Evolutionary conservation across 2,888 invertebrate genomes (phyloP).

Genomic region (Nymphalis urticae): DNA sequence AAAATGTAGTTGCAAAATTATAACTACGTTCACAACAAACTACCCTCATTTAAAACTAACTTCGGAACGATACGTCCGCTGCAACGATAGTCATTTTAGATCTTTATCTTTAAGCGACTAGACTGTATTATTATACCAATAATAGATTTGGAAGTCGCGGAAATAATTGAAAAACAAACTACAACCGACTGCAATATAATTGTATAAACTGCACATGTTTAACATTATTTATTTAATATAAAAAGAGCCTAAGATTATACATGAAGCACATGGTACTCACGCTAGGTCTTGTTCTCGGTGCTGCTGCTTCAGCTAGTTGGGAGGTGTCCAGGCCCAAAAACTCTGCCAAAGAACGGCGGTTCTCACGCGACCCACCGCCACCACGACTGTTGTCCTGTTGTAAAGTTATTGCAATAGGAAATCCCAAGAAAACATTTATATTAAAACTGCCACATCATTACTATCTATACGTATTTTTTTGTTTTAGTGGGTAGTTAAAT

Average conservation of each 20-base stretch:
- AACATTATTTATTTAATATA: background rate
- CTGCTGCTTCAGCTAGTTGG: slow-evolving; percentile 49
- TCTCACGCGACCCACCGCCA: slow-evolving; percentile 61
- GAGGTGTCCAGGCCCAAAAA: slow-evolving; percentile 57
- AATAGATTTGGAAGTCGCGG: slow-evolving; percentile 20
- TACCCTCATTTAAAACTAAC: slow-evolving; percentile 16
- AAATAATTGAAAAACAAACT: slow-evolving; percentile 7
- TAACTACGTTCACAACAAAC: background rate
- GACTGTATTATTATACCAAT: slow-evolving; percentile 30
- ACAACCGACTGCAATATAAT: background rate
- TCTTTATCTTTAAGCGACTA: slow-evolving; percentile 28
- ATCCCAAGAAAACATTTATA: background rate
- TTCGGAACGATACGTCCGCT: slow-evolving; percentile 24
- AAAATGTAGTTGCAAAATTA: slow-evolving; percentile 1
- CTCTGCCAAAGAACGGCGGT: slow-evolving; percentile 63
- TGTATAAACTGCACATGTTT: background rate
- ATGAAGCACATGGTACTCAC: slow-evolving; percentile 51
- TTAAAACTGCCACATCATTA: background rate
- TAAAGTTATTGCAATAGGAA: background rate
- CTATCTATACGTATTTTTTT: no score
- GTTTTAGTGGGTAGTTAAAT: background rate
- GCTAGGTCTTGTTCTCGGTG: slow-evolving; percentile 46
- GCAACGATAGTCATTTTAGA: slow-evolving; percentile 30
- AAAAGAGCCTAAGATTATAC: no score
- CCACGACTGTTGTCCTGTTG: slow-evolving; percentile 59